Percentiles rank a stretch among this genome's conserved stretches.
Conservation (phyloP, 2,797 vertebrate species). For the Parauchenoglanis punctatus region DNA sequence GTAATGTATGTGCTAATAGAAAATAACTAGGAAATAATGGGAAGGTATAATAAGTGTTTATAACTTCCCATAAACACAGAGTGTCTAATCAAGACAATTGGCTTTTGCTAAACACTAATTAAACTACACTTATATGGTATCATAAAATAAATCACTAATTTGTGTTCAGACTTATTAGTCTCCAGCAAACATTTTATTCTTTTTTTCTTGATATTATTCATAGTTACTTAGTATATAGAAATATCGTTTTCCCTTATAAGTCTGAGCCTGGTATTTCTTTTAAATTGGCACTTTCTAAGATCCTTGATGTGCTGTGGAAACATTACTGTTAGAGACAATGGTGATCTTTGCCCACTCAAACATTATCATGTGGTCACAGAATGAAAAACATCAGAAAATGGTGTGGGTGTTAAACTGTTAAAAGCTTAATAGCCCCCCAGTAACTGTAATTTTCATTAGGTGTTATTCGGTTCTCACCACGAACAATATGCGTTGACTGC, state of each 20-base stretch:
- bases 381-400: background rate
- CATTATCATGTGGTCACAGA: background rate
- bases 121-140: background rate
- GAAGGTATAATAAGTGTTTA: no score
- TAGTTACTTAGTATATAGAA: background rate
- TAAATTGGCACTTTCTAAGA: background rate
- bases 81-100: no score
- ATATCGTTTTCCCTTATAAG: no score
- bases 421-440: no score
- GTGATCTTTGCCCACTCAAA: background rate
- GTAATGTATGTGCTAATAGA: background rate
- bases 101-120: background rate
- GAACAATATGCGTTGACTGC: slow-evolving; percentile 55
- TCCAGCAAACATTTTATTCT: background rate
- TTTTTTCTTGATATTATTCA: background rate
- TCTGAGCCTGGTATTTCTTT: background rate
- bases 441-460: background rate
- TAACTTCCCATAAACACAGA: background rate
- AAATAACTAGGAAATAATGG: background rate
- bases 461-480: background rate
- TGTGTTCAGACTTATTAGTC: background rate
- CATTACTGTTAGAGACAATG: background rate
- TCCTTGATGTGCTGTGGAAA: background rate
- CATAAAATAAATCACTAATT: background rate
- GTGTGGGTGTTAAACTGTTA: background rate